These are phyloP conservation scores for Habroteleia sp. DNA, from an alignment of 2,888 invertebrate species.

Conservation along the genomic window DNA sequence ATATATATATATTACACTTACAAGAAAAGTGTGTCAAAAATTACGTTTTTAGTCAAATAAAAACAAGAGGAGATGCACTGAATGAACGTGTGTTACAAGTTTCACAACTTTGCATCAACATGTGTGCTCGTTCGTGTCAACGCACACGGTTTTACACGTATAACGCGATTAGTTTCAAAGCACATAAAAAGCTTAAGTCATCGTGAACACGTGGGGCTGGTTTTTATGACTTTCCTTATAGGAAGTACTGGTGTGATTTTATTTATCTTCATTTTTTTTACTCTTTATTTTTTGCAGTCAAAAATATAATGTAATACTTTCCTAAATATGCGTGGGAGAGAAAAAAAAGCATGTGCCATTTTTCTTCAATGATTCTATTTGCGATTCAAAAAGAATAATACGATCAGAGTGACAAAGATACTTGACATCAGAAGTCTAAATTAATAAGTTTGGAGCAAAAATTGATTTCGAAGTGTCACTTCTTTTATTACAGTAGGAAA, in stretches of 20 bases:
- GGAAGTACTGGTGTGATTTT: slow-evolving; percentile 49
- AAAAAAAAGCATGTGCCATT: slow-evolving; percentile 9
- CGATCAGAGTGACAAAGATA: no score
- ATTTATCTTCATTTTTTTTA: slow-evolving; percentile 2
- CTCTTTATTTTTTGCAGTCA: slow-evolving; percentile 1
- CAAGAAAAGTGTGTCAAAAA: slow-evolving; percentile 48
- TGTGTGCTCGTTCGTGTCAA: slow-evolving; percentile 15
- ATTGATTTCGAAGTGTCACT: no score
- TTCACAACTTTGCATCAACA: slow-evolving; percentile 26
- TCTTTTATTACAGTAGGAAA: no score
- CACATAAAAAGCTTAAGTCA: slow-evolving; percentile 67
- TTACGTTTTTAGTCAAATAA: slow-evolving; percentile 24
- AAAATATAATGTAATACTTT: slow-evolving; percentile 41
- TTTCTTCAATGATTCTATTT: slow-evolving; percentile 13
- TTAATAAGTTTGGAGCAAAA: no score
- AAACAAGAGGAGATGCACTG: slow-evolving; percentile 28
- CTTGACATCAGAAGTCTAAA: no score
- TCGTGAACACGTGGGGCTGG: slow-evolving; percentile 66
- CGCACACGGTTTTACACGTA: slow-evolving; percentile 35
- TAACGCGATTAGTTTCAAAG: slow-evolving; percentile 57
- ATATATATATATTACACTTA: no score
- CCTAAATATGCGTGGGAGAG: slow-evolving; percentile 8
- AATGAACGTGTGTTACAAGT: slow-evolving; percentile 55
- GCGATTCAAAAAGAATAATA: neutral
- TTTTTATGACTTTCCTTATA: slow-evolving; percentile 66